A percentile compares a stretch with the other conserved stretches of the same genome.
Conservation (phyloP, 2,888 invertebrate species). For the Eilema griseolum region DNA sequence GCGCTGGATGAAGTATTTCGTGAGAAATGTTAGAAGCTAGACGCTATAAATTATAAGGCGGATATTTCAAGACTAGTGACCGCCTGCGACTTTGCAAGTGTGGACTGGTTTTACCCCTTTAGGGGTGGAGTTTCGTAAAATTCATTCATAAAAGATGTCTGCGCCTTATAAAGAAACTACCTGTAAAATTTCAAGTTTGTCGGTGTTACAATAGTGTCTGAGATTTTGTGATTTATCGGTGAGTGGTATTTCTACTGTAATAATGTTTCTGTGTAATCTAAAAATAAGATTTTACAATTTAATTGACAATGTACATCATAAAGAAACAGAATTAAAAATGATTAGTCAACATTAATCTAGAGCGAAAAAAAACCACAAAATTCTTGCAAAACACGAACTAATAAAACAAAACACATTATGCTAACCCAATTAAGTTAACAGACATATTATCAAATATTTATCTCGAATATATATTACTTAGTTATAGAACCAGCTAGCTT, state of each 20-base stretch:
- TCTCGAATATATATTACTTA: slow-evolving; percentile 17
- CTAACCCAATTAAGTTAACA: slow-evolving; percentile 25
- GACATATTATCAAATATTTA: slow-evolving; percentile 27
- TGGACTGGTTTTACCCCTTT: too few relatives aligned
- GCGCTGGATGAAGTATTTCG: slow-evolving; percentile 10
- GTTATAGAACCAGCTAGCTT: slow-evolving; percentile 13
- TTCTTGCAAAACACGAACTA: neutral
- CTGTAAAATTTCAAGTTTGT: too few relatives aligned
- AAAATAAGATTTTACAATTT: too few relatives aligned
- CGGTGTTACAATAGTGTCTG: too few relatives aligned
- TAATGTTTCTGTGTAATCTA: too few relatives aligned
- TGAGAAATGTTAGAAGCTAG: slow-evolving; percentile 19
- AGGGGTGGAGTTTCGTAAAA: too few relatives aligned
- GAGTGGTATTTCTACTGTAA: too few relatives aligned
- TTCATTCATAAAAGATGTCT: too few relatives aligned
- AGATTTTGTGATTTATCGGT: too few relatives aligned
- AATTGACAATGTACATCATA: neutral
- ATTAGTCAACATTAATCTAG: neutral
- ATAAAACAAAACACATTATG: slow-evolving; percentile 5
- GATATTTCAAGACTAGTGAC: slow-evolving; percentile 11
- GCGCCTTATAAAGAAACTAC: too few relatives aligned
- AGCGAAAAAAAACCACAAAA: neutral
- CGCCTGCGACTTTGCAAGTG: too few relatives aligned
- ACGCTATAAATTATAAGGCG: slow-evolving; percentile 20
- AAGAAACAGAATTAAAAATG: neutral